Base-by-base conservation (phyloP, 1,140 invertebrate genomes). In the Neodiprion pinetum region DNA sequence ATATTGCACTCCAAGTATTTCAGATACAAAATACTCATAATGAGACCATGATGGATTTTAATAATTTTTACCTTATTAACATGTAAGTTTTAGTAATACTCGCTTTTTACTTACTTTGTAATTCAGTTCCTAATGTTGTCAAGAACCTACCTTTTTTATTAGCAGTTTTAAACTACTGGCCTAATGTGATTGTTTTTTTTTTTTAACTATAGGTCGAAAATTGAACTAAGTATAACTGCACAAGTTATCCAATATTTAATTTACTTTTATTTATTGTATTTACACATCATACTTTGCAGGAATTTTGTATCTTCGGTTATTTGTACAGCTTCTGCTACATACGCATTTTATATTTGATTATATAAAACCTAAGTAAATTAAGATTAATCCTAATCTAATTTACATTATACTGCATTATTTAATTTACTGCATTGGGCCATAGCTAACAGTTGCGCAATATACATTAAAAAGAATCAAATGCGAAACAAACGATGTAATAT, bases 31-130 rank as follows among this genome's bases (percentile, higher is more conserved):
- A 40, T 40, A 40, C 28, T 40, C 1, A 40, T 0, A 40, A 40
- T 40, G 2, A 40, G 1, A 40, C 28, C 5, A 40, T 40, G 28
- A 40, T 40, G 28, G 5, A 40, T 40, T 2, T 40, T 40, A 40
- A 10, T 11, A 12, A 11, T 79, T 77, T 81, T 69, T 47, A 75
- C 17, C 47, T 76, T 73, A 71, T 49, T 40, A 40, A 40, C 5
- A 40, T 40, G 28, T 40, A 40, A 40, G 1, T 40, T 40, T 40
- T 5, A 5, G 28, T 40, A 40, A 40, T 40, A 40, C 28, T 40
- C 28, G 28, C 28, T 40, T 40, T 40, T 3, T 40, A 40, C 28
- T 40, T 5, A 5, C 28, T 40, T 40, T 40, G 28, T 40, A 40
- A 40, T 40, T 40, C 28, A 4, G 2, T 40, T 40, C 28, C 28